These are phyloP conservation scores for Martes martes DNA, from an alignment of 2,113 vertebrate species.

Conservation along the genomic window DNA sequence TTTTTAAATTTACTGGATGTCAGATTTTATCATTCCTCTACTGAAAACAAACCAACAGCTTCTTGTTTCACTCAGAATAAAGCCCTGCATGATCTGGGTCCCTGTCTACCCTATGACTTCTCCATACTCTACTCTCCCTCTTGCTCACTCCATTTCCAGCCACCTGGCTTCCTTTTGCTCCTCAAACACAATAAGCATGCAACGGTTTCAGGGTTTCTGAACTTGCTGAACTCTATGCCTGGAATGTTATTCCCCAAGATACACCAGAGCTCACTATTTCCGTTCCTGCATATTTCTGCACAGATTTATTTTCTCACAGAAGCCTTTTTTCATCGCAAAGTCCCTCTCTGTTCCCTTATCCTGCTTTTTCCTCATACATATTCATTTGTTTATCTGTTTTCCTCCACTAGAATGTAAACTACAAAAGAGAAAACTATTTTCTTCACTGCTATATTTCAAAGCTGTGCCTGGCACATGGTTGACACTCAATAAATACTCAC, in stretches of 20 bases:
- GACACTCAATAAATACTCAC: background rate
- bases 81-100: background rate
- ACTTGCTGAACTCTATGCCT: background rate
- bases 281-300: background rate
- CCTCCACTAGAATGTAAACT: conserved; percentile 14
- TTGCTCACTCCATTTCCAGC: background rate
- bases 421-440: conserved; percentile 1
- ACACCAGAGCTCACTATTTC: background rate
- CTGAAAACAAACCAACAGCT: background rate
- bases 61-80: conserved; percentile 3
- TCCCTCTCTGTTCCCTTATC: background rate
- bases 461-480: background rate
- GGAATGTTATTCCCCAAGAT: background rate
- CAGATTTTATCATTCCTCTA: background rate
- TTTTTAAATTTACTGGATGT: background rate
- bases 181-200: background rate
- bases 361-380: conserved; percentile 5
- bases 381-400: conserved; percentile 24
- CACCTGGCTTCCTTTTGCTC: background rate
- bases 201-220: background rate
- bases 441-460: conserved; percentile 30
- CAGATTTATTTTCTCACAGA: conserved; percentile 22
- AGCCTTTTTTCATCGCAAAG: background rate
- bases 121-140: background rate
- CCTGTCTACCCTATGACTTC: background rate